Evolutionary conservation across 2,113 vertebrate genomes (phyloP), one percentile per base, ranked within the genome.

Genomic region (Lagopus leucura): DNA sequence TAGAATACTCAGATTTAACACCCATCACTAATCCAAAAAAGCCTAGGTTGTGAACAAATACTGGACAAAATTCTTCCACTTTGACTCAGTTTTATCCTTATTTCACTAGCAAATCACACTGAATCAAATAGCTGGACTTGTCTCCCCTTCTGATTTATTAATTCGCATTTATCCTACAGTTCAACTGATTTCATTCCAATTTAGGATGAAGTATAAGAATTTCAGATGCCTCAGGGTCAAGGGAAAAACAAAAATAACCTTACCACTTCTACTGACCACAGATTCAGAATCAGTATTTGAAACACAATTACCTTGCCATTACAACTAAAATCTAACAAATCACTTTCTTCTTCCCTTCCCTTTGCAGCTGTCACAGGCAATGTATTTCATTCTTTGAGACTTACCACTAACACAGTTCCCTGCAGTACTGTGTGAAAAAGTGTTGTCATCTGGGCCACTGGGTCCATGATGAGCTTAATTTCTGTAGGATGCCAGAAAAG

Each of bases 391-490:
- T 67, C 38, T 54, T 54, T 30, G 15, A 30, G 27, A 16, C 52
- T 54, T 54, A 17, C 52, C 18, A 55, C 54, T 91, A 74, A 74
- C 27, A 55, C 0, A 0, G 20, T 90, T 92, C 50, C 45, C 76
- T 90, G 79, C 42, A 74, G 73, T 64, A 95, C 57, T 32, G 73
- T 92, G 54, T 88, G 54, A 79, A 60, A 86, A 95, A 80, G 15
- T 71, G 30, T 18, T 94, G 79, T 95, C 94, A 78, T 89, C 76
- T 94, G 71, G 69, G 87, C 74, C 76, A 65, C 87, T 86, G 57
- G 30, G 66, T 88, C 91, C 60, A 75, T 75, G 78, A 93, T 57
- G 66, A 93, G 42, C 69, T 90, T 96, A 92, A 95, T 92, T 95
- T 95, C 92, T 96, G 73, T 57, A 75, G 76, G 55, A 66, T 90